Conservation (phyloP, 92 coral and sea anemone species). For the Umimayanthus chanpuru region DNA sequence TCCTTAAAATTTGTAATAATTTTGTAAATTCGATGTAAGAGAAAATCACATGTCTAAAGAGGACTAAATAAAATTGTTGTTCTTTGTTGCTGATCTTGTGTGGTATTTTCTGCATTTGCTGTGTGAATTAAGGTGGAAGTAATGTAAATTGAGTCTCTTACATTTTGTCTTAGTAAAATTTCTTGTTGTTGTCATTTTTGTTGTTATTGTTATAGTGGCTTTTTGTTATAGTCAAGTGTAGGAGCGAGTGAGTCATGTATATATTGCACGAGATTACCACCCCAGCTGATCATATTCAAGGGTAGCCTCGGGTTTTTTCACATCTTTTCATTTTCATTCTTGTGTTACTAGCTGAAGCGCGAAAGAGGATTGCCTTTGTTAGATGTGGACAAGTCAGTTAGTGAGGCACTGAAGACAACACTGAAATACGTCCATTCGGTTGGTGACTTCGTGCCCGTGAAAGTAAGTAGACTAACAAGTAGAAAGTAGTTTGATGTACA, state of each 20-base stretch:
- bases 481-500: background rate
- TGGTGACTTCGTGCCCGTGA: conserved; percentile 65
- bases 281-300: too few species aligned
- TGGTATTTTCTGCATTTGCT: background rate
- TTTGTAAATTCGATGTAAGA: too few species aligned
- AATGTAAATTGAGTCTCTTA: too few species aligned
- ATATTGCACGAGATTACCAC: too few species aligned
- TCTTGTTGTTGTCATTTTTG: too few species aligned
- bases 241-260: too few species aligned
- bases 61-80: too few species aligned
- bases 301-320: background rate
- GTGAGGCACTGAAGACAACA: conserved; percentile 61
- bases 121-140: background rate
- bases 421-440: conserved; percentile 57
- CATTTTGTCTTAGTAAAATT: too few species aligned
- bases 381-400: conserved; percentile 69
- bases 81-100: background rate
- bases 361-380: conserved; percentile 77
- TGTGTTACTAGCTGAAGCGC: conserved; percentile 62
- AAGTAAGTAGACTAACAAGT: conserved; percentile 41
- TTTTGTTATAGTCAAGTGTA: too few species aligned
- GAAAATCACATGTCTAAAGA: too few species aligned
- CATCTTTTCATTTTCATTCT: background rate
- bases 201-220: too few species aligned
- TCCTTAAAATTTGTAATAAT: too few species aligned